Conservation (phyloP, 2,797 vertebrate species). For the Gymnothorax javanicus region DNA sequence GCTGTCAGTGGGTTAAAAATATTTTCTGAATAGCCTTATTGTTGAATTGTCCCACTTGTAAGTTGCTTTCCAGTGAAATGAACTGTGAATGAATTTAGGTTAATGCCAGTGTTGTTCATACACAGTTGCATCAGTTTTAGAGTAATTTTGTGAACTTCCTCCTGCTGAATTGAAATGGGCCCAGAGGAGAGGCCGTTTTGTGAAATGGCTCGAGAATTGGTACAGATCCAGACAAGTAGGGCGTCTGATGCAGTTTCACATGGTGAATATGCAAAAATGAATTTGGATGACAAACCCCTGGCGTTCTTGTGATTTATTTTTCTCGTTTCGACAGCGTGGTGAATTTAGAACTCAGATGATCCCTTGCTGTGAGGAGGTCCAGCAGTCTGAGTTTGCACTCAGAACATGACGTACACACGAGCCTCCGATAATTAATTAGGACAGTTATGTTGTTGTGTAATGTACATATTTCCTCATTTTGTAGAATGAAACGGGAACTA, state of each 20-base stretch:
- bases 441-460: not conserved
- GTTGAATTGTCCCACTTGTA: not conserved
- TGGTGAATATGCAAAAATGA: not conserved
- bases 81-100: not conserved
- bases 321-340: not conserved
- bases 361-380: not conserved
- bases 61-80: not conserved
- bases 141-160: not conserved
- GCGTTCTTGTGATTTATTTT: not conserved
- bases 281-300: not conserved
- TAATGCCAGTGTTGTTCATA: not conserved
- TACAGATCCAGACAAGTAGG: not conserved
- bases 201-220: not conserved
- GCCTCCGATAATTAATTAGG: not conserved
- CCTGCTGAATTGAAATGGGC: not conserved
- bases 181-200: not conserved
- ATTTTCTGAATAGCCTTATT: not conserved
- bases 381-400: not conserved
- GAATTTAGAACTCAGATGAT: not conserved
- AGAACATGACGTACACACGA: not conserved
- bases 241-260: not conserved
- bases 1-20: not conserved
- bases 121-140: not conserved
- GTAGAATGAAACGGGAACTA: not conserved
- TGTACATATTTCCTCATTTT: not conserved